phyloP scores from a whole-genome alignment of 2,113 vertebrate species.

The Aix galericulata region DNA sequence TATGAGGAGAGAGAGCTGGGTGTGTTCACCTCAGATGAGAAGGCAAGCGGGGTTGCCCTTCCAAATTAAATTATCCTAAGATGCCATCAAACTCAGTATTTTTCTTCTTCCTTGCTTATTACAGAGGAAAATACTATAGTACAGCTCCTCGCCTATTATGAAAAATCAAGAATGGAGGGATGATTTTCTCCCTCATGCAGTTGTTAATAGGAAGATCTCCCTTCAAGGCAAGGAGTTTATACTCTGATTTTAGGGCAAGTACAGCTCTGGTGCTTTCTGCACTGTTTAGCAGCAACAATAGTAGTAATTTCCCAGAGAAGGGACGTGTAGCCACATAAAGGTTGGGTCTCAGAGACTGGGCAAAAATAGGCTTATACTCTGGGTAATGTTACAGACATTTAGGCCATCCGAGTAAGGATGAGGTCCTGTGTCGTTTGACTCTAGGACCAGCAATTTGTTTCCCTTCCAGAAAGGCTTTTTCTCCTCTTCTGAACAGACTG shows the following conservation, averaged over 20 bases:
- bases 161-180: neutral
- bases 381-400: neutral
- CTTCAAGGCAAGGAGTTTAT: neutral
- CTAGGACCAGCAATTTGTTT: neutral
- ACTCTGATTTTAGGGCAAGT: neutral
- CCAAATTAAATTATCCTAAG: neutral
- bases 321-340: neutral
- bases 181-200: neutral
- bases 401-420: neutral
- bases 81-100: neutral
- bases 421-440: neutral
- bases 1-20: neutral
- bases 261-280: neutral
- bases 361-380: neutral
- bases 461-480: neutral
- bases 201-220: neutral
- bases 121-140: neutral
- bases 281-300: neutral
- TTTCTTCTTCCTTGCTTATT: neutral
- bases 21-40: neutral
- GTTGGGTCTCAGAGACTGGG: neutral
- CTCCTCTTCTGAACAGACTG: neutral
- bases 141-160: neutral
- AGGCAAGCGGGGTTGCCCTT: neutral
- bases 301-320: neutral